Evolutionary conservation across 2,797 vertebrate genomes (phyloP), one percentile per base, ranked within the genome.

Genomic region (Anguilla pacifica): DNA sequence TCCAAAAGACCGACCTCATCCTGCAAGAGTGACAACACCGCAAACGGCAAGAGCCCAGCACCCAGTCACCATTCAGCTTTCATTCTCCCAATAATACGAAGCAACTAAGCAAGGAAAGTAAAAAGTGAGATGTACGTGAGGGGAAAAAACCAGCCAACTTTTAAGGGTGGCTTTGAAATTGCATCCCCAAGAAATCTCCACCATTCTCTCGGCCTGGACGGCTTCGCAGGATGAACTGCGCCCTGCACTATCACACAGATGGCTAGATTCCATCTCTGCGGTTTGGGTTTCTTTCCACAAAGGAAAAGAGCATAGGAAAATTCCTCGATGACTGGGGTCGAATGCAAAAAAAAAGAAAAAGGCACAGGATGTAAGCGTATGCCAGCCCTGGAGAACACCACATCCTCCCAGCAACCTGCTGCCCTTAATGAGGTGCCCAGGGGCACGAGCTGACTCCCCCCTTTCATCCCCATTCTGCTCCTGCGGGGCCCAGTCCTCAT

Each of bases 1-100:
- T 95, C 93, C 91, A 89, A 93, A 94, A 91, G 88, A 89, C 89
- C 93, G 89, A 91, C 90, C 93, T 94, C 93, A 92, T 83, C 28
- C 28, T 61, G 85, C 2, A 86, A 61, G 55, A 84, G 86, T 7
- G 83, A 85, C 77, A 89, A 77, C 28, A 84, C 35, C 31, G 7
- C 13, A 7, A 11, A 79, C 57, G 22, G 19, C 28, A 53, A 1
- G 81, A 67, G 53, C 49, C 6, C 6, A 51, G 2, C 53, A 17
- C 3, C 67, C 2, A 46, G n/a, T 61, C 83, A 15, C 6, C 17
- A 74, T 70, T 88, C 61, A 3, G 55, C 67, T 88, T 72, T 87
- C 67, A 67, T 72, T 82, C 88, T 55, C 61, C 88, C 28, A 87
- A 86, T 86, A 70, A 90, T 43, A 85, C 77, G 88, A 87, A 51